Percentiles rank a stretch among this genome's conserved stretches.
phyloP scores from a whole-genome alignment of 2,797 vertebrate genomes.

The Lophura swinhoii region DNA sequence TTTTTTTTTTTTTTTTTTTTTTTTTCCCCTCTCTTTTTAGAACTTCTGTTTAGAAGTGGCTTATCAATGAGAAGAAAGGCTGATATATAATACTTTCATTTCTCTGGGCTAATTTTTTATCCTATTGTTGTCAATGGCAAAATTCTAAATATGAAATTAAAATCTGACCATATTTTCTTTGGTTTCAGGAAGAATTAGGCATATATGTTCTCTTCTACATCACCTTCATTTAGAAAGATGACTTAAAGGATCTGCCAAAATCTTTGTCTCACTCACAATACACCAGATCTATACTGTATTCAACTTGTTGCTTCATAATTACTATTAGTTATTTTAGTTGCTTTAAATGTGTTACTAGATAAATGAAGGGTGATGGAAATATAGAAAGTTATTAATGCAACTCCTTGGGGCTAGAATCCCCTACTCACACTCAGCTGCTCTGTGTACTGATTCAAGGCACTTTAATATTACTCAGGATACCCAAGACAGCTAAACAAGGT shows the following conservation, averaged over 20 bases:
- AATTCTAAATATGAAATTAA: neutral
- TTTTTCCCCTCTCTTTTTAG: neutral
- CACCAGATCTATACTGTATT: neutral
- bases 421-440: neutral
- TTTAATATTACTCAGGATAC: neutral
- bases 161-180: neutral
- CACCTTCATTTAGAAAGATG: neutral
- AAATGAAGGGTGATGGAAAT: neutral
- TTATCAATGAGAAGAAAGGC: neutral
- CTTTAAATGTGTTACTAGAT: neutral
- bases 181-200: neutral
- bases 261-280: neutral
- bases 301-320: neutral
- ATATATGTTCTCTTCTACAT: neutral
- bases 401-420: neutral
- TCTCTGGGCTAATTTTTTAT: neutral
- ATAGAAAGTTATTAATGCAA: neutral
- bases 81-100: neutral
- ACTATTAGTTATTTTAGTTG: neutral
- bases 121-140: neutral
- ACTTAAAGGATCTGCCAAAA: neutral
- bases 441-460: neutral
- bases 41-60: neutral
- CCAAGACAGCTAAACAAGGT: neutral
- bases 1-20: neutral